Evolutionary conservation across 2,797 vertebrate species (phyloP).

Genomic region (Rhabdomys pumilio): DNA sequence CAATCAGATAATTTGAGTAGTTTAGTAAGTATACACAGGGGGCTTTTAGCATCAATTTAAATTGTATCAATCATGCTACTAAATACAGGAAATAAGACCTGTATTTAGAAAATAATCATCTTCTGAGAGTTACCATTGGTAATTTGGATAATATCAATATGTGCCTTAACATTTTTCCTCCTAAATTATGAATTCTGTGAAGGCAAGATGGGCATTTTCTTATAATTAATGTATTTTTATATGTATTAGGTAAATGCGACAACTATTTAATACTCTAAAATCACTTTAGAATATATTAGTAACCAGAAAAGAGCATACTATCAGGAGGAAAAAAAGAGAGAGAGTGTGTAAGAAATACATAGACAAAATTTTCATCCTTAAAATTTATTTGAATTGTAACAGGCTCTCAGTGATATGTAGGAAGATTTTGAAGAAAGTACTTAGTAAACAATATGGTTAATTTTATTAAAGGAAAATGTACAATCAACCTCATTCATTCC

Average conservation of each 20-base stretch:
- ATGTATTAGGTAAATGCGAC: neutral
- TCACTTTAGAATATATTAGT: neutral
- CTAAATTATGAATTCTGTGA: neutral
- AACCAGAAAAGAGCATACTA: neutral
- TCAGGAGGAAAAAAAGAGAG: too few relatives aligned
- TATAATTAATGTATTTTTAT: neutral
- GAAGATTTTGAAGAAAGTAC: constrained; percentile 55
- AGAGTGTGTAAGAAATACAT: neutral
- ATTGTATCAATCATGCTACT: neutral
- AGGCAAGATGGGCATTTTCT: neutral
- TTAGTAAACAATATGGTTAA: constrained; percentile 54
- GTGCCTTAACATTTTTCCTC: neutral
- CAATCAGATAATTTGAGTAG: neutral
- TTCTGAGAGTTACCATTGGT: neutral
- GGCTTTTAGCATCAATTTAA: neutral
- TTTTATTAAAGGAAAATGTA: constrained; percentile 71
- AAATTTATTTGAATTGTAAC: neutral
- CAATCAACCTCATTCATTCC: constrained; percentile 72
- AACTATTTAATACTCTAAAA: neutral
- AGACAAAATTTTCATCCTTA: neutral
- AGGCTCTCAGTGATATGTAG: neutral
- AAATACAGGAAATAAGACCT: neutral
- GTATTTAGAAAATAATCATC: neutral
- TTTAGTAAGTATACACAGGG: neutral
- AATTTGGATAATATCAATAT: neutral